phyloP scores from a whole-genome alignment of 2,113 vertebrate genomes.

The Polyodon spathula region DNA sequence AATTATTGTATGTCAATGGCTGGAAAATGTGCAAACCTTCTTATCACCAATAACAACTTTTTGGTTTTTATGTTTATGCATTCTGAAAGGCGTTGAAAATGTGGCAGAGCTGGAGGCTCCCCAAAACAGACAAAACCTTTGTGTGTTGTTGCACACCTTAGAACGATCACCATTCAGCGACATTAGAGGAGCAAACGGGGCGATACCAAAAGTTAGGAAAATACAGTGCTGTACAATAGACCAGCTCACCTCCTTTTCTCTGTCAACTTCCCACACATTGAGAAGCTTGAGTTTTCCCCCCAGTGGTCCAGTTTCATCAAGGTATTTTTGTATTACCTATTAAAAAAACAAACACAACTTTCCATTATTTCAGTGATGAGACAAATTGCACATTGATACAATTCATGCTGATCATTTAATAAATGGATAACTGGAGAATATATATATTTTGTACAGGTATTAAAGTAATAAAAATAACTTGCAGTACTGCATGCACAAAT shows the following conservation, averaged over 20 bases:
- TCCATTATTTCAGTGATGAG: slow-evolving; percentile 13
- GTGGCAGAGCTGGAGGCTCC: not conserved
- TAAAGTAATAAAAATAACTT: too few relatives aligned
- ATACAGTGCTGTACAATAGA: not conserved
- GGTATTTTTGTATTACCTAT: slow-evolving; percentile 70
- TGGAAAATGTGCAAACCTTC: too few relatives aligned
- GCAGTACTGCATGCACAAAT: too few relatives aligned
- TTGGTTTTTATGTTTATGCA: too few relatives aligned
- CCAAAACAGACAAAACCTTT: not conserved
- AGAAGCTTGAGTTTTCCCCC: slow-evolving; percentile 33
- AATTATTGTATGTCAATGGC: too few relatives aligned
- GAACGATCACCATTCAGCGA: not conserved
- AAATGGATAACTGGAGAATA: slow-evolving; percentile 14
- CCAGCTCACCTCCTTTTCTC: slow-evolving; percentile 66
- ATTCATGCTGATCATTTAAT: not conserved
- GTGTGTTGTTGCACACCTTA: not conserved
- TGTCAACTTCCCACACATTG: slow-evolving; percentile 72
- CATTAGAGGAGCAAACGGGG: not conserved
- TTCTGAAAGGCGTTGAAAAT: too few relatives aligned
- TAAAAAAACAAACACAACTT: not conserved
- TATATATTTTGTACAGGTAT: too few relatives aligned
- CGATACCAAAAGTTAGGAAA: too few relatives aligned
- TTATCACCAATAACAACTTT: too few relatives aligned
- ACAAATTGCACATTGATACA: slow-evolving; percentile 5
- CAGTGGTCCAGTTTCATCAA: slow-evolving; percentile 40